A percentile compares a stretch with the other conserved stretches of the same genome.
Conservation (phyloP, 1,140 invertebrate species). For the Diplogasteroides magnus region DNA sequence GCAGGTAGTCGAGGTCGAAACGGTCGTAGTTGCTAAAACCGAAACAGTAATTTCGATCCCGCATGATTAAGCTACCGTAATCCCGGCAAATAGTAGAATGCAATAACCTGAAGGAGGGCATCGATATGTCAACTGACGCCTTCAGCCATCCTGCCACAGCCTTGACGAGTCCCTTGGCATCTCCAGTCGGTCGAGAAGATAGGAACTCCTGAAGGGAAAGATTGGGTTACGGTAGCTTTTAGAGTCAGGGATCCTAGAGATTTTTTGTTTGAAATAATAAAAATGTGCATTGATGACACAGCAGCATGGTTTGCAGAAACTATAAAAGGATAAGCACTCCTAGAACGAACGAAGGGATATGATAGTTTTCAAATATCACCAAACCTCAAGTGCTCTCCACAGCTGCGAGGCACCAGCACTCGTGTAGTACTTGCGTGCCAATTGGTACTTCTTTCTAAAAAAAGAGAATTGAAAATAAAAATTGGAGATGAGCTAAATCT, state of each 20-base stretch:
- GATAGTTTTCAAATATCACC: too few species aligned
- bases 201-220: neutral
- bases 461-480: too few species aligned
- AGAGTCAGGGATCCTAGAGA: neutral
- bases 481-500: too few species aligned
- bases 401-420: neutral
- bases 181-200: neutral
- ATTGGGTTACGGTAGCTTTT: neutral
- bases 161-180: slow-evolving; percentile 6
- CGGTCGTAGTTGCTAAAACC: slow-evolving; percentile 9
- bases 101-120: slow-evolving; percentile 6
- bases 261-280: neutral
- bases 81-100: too few species aligned
- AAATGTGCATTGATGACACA: too few species aligned
- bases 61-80: too few species aligned
- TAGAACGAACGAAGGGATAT: too few species aligned
- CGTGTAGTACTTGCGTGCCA: slow-evolving; percentile 5
- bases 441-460: slow-evolving; percentile 14
- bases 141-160: slow-evolving; percentile 26
- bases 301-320: too few species aligned
- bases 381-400: neutral
- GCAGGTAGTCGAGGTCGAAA: slow-evolving; percentile 30
- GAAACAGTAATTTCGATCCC: too few species aligned
- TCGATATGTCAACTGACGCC: slow-evolving; percentile 13
- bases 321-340: too few species aligned